Conservation (phyloP, 2,888 invertebrate genomes). For the Drymonia ruficornis region DNA sequence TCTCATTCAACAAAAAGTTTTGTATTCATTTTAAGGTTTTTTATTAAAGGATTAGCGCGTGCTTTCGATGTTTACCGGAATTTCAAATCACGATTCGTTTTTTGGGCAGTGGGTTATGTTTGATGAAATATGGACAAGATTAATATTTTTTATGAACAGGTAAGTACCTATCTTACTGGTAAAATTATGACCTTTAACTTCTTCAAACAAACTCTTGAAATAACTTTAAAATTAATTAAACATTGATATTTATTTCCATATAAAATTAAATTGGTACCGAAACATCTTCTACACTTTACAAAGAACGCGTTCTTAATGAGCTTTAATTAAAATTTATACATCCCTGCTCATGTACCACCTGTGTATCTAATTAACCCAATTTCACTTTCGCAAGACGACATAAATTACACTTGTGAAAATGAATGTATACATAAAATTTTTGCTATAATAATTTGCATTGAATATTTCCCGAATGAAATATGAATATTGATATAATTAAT, state of each 20-base stretch:
- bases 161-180: not conserved
- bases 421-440: constrained; percentile 14
- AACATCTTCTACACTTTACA: constrained; percentile 18
- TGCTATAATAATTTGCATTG: constrained; percentile 17
- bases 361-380: constrained; percentile 38
- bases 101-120: constrained; percentile 15
- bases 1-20: constrained; percentile 49
- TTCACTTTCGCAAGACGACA: constrained; percentile 13
- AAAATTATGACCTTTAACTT: too few relatives aligned
- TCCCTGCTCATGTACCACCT: constrained; percentile 33
- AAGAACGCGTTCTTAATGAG: constrained; percentile 18
- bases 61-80: constrained; percentile 37
- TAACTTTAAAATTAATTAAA: not conserved
- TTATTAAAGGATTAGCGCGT: constrained; percentile 43
- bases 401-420: constrained; percentile 21
- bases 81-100: constrained; percentile 26
- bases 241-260: not conserved
- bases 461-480: constrained; percentile 7
- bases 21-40: constrained; percentile 41
- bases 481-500: constrained; percentile 5
- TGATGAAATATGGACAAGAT: constrained; percentile 11
- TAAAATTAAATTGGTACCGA: constrained; percentile 18
- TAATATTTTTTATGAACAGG: too few relatives aligned
- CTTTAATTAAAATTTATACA: constrained; percentile 38
- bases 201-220: too few relatives aligned